Evolutionary conservation across 2,888 invertebrate genomes (phyloP).

Genomic region (Nymphalis c-album): DNA sequence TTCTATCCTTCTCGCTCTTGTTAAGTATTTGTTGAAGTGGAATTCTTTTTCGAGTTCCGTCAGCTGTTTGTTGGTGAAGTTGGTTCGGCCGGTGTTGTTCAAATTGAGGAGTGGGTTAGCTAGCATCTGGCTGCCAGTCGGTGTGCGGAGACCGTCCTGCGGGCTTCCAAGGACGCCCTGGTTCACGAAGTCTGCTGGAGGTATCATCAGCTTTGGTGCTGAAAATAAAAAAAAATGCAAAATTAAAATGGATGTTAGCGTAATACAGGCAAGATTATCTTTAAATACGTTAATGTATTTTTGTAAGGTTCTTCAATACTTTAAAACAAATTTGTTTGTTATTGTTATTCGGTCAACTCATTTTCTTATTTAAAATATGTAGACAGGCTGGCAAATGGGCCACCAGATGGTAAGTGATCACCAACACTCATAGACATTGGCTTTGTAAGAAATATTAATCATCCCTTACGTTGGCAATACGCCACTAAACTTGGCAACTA

Average conservation of each 20-base stretch:
- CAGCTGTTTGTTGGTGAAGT: constrained; percentile 99
- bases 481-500: too few relatives aligned
- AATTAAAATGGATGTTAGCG: not conserved
- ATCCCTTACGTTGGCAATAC: too few relatives aligned
- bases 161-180: constrained; percentile 76
- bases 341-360: not conserved
- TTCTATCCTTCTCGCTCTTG: constrained; percentile 97
- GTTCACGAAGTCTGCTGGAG: constrained; percentile 74
- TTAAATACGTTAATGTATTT: too few relatives aligned
- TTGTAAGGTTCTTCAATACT: too few relatives aligned
- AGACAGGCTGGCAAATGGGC: too few relatives aligned
- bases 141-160: constrained; percentile 74
- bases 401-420: too few relatives aligned
- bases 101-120: constrained; percentile 75
- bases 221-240: constrained; percentile 59
- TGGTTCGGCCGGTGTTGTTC: constrained; percentile 96
- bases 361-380: too few relatives aligned
- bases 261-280: too few relatives aligned
- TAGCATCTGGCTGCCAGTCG: constrained; percentile 73
- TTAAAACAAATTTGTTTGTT: not conserved
- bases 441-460: too few relatives aligned
- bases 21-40: constrained; percentile 99
- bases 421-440: too few relatives aligned
- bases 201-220: constrained; percentile 85
- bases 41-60: constrained; percentile 99